Base-by-base conservation (phyloP, 2,113 vertebrate species). In the Plotosus lineatus region DNA sequence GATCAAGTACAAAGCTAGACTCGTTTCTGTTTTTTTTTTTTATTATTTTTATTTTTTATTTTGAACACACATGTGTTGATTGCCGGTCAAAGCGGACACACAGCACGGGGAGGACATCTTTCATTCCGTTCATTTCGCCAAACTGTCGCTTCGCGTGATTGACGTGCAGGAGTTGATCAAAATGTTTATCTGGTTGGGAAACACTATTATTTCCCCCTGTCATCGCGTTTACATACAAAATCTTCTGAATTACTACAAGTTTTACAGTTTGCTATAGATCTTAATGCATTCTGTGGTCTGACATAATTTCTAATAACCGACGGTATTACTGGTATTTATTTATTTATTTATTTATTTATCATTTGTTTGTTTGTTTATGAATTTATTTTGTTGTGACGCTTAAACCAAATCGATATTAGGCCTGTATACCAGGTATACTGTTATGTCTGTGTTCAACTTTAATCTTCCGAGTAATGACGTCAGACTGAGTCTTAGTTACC, bases 1-100 rank as follows among this genome's bases (percentile, higher is more conserved):
- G 9, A 58, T 40, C 69, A 31, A 42, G 58, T 65, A 51, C 48
- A 14, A 46, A 63, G 23, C 4, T 63, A 14, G 28, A 33, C 12
- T 28, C 44, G 56, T 53, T 28, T 53, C 68, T 60, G 46, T 44
- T 80, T 21, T 31, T 21, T 89, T 88, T 91, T 85, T n/a, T n/a
- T n/a, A n/a, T n/a, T n/a, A n/a, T n/a, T n/a, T n/a, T n/a, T 53
- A 68, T 60, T 58, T 44, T 80, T 21, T 31, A 21, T 89, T 88
- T 91, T 85, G 85, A 85, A 89, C n/a, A 89, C 91, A 92, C 86
- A 88, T 93, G 88, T 90, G 94, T 93, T 93, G 90, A 92, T 92
- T 91, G 84, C 84, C 88, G 89, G 89, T 88, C 91, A 93, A 91
- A 91, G 86, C 38, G 89, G 86, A 82, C 92, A 93, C 91, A 91